A percentile compares a stretch with the other conserved stretches of the same genome.
Evolutionary conservation across 2,888 invertebrate species (phyloP).

Genomic region (Chaetoderma sp.): DNA sequence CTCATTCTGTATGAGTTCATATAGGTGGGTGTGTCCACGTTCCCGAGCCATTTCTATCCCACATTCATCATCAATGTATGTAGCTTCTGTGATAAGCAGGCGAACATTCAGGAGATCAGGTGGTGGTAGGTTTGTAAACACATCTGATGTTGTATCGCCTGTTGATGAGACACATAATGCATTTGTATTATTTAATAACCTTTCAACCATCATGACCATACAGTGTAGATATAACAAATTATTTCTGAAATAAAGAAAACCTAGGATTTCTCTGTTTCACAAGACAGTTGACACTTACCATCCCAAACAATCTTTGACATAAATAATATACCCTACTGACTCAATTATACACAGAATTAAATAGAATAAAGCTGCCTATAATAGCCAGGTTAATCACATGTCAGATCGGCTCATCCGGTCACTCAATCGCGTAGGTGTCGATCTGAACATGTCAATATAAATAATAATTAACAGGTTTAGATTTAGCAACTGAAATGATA

Average conservation of each 20-base stretch:
- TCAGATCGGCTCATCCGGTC: too few relatives aligned
- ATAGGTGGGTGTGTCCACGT: constrained; percentile 57
- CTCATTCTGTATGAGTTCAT: constrained; percentile 51
- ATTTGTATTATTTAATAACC: not conserved
- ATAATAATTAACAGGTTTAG: too few relatives aligned
- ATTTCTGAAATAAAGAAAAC: not conserved
- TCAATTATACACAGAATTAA: too few relatives aligned
- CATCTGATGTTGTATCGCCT: constrained; percentile 63
- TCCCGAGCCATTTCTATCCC: constrained; percentile 45
- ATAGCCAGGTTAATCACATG: too few relatives aligned
- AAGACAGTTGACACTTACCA: too few relatives aligned
- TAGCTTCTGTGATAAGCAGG: constrained; percentile 60
- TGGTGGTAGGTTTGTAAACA: constrained; percentile 46
- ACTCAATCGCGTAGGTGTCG: too few relatives aligned
- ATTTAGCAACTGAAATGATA: too few relatives aligned
- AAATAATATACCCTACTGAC: too few relatives aligned
- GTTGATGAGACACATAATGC: constrained; percentile 25
- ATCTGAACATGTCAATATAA: too few relatives aligned
- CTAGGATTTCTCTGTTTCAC: too few relatives aligned
- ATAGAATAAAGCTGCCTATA: too few relatives aligned
- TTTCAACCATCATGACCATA: not conserved
- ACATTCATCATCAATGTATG: constrained; percentile 52
- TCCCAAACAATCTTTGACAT: too few relatives aligned
- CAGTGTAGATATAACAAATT: not conserved
- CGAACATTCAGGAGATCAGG: constrained; percentile 57